phyloP scores from a whole-genome alignment of 2,797 vertebrate genomes.

The Acanthiza pusilla region DNA sequence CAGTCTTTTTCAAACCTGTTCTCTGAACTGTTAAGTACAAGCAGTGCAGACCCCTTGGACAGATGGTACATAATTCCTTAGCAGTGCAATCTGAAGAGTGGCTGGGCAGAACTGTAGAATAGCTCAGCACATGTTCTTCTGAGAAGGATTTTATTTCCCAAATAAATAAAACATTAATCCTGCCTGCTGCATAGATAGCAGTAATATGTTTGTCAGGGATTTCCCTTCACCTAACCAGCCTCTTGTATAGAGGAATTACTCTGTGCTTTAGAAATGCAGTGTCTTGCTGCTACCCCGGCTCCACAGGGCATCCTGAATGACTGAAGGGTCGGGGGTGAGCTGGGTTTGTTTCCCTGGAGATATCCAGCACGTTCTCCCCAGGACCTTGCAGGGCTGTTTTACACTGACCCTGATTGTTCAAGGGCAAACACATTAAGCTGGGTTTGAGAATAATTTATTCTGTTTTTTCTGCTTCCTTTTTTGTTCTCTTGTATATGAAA shows the following conservation, averaged over 20 bases:
- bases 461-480: neutral
- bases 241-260: neutral
- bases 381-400: neutral
- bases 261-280: neutral
- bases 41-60: neutral
- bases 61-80: neutral
- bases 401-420: neutral
- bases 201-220: neutral
- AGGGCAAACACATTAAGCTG: neutral
- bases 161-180: neutral
- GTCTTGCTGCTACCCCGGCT: fast-evolving
- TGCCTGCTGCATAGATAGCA: neutral
- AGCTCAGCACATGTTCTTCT: neutral
- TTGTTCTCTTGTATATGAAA: neutral
- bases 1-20: neutral
- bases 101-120: neutral
- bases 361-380: neutral
- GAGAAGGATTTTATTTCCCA: neutral
- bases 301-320: neutral
- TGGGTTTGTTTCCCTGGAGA: neutral
- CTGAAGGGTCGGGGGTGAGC: neutral
- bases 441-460: neutral
- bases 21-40: neutral
- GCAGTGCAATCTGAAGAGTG: neutral
- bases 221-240: neutral